Evolutionary conservation across 1,140 invertebrate genomes (phyloP), one percentile per base, ranked within the genome.

Genomic region (Eurytemora carolleeae): DNA sequence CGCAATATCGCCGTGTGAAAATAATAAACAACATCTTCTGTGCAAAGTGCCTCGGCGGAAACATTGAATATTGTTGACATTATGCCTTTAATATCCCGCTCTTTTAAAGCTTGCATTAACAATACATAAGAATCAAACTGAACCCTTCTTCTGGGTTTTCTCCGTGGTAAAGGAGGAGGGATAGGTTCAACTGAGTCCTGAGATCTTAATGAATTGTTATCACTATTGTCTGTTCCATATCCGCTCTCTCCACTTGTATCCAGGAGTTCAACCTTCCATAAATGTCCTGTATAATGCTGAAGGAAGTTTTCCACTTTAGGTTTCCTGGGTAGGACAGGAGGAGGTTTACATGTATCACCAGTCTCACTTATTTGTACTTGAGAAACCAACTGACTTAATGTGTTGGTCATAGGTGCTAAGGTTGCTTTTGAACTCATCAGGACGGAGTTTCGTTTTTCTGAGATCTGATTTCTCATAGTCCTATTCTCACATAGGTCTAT

Each of bases 101-200:
- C 58, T 24, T 25, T 2, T n/a, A 59, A 20, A 25, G 22, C 21
- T 25, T 59, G 58, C 3, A 59, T 22, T 20, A 59, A 25, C 23
- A 59, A 19, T 17, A 59, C 58, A 19, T 59, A 59, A n/a, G 58
- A 59, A 25, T 59, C 58, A 22, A 59, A 59, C 22, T 59, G 22
- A 20, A 59, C 58, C 22, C 31, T 59, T 15, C 18, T 3, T 15
- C 26, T 24, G 23, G 18, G 58, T 20, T 19, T 19, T 25, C 23
- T 19, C 19, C 23, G 3, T 1, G 23, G 22, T 15, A 31, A 22
- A 2, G 22, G 22, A 3, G 58, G 58, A 3, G 58, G 58, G 3
- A n/a, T 17, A 18, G 58, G 2, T 22, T 24, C 23, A 19, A 17
- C 21, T 25, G 2, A 25, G 23, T 31, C 26, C 26, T 59, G 58